These are phyloP conservation scores for Nasonia giraulti DNA, from an alignment of 1,140 invertebrate genomes.

Conservation along the genomic window DNA sequence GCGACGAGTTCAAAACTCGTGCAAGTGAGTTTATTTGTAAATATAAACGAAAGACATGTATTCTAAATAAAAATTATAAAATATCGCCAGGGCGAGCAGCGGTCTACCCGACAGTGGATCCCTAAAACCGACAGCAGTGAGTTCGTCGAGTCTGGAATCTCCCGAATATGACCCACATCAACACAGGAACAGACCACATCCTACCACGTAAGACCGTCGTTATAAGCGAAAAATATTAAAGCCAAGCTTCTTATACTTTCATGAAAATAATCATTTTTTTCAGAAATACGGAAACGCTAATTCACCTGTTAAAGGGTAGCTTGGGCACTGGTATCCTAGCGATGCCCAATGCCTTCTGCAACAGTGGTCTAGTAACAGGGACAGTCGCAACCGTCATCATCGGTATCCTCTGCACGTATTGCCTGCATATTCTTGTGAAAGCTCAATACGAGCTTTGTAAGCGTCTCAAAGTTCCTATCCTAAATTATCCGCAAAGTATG, in stretches of 20 bases:
- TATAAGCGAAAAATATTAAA: not conserved
- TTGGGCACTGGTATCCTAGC: slow-evolving; percentile 93
- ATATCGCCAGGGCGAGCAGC: slow-evolving; percentile 11
- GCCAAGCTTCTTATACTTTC: no score
- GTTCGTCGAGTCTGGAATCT: slow-evolving; percentile 27
- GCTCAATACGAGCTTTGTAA: slow-evolving; percentile 83
- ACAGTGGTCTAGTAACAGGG: slow-evolving; percentile 84
- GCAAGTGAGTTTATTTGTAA: slow-evolving; percentile 58
- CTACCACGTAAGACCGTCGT: slow-evolving; percentile 78
- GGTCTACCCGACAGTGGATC: not conserved
- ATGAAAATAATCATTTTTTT: slow-evolving; percentile 35
- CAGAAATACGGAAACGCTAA: slow-evolving; percentile 86
- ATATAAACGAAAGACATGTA: no score
- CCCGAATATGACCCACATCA: slow-evolving; percentile 78
- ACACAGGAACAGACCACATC: slow-evolving; percentile 80
- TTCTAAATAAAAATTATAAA: not conserved
- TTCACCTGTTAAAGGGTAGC: slow-evolving; percentile 89
- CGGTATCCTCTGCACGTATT: slow-evolving; percentile 85
- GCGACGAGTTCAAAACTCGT: slow-evolving; percentile 60
- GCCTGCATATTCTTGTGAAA: slow-evolving; percentile 84
- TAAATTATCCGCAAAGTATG: slow-evolving; percentile 84
- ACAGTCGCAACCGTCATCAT: slow-evolving; percentile 81
- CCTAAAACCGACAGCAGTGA: slow-evolving; percentile 39
- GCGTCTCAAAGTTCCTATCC: slow-evolving; percentile 79
- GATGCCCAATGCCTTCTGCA: slow-evolving; percentile 89